Percentiles rank a stretch among this genome's conserved stretches.
Conservation (phyloP, 2,888 invertebrate species). For the Dinocampus coccinellae region DNA sequence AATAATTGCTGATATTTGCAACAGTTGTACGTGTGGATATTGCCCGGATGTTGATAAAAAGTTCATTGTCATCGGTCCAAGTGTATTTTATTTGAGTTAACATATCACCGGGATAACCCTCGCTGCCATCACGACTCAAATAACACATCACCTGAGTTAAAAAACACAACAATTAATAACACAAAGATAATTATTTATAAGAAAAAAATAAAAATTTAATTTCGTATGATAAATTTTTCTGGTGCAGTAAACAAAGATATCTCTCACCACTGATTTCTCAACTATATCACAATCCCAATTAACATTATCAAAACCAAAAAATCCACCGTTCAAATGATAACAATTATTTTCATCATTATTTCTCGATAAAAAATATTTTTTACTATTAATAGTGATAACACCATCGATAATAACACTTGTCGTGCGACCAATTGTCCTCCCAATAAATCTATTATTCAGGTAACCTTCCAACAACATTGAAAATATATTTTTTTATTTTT, state of each 20-base stretch:
- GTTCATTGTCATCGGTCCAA: conserved; percentile 71
- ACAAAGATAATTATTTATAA: neutral
- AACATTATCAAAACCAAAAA: conserved; percentile 72
- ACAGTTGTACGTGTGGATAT: conserved; percentile 71
- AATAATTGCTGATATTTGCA: conserved; percentile 73
- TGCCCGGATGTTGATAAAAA: conserved; percentile 72
- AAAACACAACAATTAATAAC: neutral
- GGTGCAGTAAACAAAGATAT: neutral
- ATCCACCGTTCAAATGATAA: conserved; percentile 38
- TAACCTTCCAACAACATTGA: conserved; percentile 60
- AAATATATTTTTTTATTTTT: neutral
- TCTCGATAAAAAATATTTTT: conserved; percentile 63
- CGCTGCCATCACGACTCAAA: conserved; percentile 70
- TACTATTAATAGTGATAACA: conserved; percentile 68
- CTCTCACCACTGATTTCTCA: conserved; percentile 55
- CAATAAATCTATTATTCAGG: conserved; percentile 70
- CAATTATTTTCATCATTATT: conserved; percentile 16
- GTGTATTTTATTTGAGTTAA: conserved; percentile 71
- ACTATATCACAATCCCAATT: conserved; percentile 58
- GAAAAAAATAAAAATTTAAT: neutral
- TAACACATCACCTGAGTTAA: conserved; percentile 66
- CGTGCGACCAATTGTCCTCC: conserved; percentile 72
- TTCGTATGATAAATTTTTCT: neutral
- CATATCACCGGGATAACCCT: conserved; percentile 73
- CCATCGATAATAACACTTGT: conserved; percentile 70